A percentile compares a stretch with the other conserved stretches of the same genome.
These are phyloP conservation scores for Apteryx owenii DNA, from an alignment of 2,113 vertebrate species.

Conservation along the genomic window DNA sequence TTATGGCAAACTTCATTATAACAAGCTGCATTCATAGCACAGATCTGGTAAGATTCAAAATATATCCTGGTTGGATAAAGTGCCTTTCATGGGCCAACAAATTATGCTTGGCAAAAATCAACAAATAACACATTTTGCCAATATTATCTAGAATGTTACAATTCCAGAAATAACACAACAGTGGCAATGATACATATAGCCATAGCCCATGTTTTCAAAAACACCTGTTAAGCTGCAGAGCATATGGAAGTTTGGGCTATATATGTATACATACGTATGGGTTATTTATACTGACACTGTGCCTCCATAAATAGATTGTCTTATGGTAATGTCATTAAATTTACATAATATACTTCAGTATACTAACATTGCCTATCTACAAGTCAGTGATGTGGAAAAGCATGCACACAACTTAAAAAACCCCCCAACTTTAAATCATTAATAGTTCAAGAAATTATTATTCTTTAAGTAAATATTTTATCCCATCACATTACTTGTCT, in stretches of 20 bases:
- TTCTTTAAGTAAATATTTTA: neutral
- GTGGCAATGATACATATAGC: neutral
- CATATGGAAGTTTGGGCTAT: neutral
- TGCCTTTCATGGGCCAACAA: neutral
- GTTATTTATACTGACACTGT: neutral
- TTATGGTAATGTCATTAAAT: neutral
- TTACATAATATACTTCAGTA: neutral
- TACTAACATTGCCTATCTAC: neutral
- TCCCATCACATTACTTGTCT: neutral
- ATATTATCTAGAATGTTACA: neutral
- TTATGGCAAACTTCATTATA: neutral
- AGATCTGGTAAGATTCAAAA: neutral
- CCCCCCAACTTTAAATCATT: neutral
- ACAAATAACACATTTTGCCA: neutral
- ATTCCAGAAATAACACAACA: neutral
- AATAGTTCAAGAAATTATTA: neutral
- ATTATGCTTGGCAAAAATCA: neutral
- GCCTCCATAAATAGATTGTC: neutral
- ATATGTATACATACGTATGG: neutral
- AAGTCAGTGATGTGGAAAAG: neutral
- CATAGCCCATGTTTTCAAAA: neutral
- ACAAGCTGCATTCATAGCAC: neutral
- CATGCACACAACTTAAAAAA: neutral
- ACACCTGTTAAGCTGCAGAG: neutral
- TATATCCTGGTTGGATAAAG: neutral